Evolutionary conservation across 2,888 invertebrate genomes (phyloP), one percentile per base, ranked within the genome.

Genomic region (Asteroscopus sphinx): DNA sequence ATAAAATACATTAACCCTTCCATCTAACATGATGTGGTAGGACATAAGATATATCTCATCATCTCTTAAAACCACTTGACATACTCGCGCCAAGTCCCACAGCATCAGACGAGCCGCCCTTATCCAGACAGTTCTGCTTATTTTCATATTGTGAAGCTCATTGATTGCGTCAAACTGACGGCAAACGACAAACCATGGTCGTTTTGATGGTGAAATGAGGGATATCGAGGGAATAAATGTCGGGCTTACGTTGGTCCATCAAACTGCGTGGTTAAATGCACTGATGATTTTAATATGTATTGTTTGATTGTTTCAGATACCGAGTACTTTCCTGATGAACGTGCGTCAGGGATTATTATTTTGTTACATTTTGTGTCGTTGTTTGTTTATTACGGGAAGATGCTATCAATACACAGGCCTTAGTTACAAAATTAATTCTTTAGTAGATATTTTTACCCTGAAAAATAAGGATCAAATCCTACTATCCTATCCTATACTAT

Each of bases 1-100:
- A n/a, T n/a, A n/a, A n/a, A n/a, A n/a, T n/a, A n/a, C n/a, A n/a
- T n/a, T n/a, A n/a, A 9, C 12, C 13, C 15, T 51, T 33, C 28
- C 44, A 7, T 8, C 26, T 21, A 64, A 35, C 17, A 21, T 40
- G 26, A 54, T 37, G 36, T 17, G 11, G 5, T 9, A 28, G 9
- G 8, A 36, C 47, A 32, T 49, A 37, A 16, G 17, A 45, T 53
- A 42, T 36, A 58, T 61, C 49, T 42, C 42, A 53, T 60, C 11
- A 72, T 67, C 56, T 55, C 46, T 46, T 13, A 1, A 11, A 41
- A 44, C 60, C 72, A 75, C 72, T 73, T 75, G 72, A 73, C 75
- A 71, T 30, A 63, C 36, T 53, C 26, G 12, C 28, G 33, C 32
- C 6, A 17, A 35, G 33, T 61, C 67, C 41, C 58, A 70, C 66